These are phyloP conservation scores for Nephrotoma guestfalica DNA, from an alignment of 2,888 invertebrate species.

Conservation along the genomic window DNA sequence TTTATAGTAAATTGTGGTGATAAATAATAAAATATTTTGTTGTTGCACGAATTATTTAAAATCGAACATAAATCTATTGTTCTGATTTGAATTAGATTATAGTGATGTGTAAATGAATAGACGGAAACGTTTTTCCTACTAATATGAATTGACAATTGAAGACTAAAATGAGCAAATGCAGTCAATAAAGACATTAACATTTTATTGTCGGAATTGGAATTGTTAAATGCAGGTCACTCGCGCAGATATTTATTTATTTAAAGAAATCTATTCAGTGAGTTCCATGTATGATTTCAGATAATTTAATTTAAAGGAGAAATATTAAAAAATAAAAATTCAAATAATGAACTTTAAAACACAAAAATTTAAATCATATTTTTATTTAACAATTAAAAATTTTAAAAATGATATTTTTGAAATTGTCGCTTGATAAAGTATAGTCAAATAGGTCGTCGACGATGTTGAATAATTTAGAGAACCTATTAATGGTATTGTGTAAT, in stretches of 20 bases:
- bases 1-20: neutral
- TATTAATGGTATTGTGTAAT: too few species aligned
- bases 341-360: too few species aligned
- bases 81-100: neutral
- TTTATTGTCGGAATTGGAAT: neutral
- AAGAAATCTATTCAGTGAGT: too few species aligned
- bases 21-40: neutral
- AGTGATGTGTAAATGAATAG: neutral
- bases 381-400: too few species aligned
- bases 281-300: too few species aligned
- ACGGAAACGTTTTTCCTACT: neutral
- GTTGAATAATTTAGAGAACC: too few species aligned
- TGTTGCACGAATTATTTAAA: neutral
- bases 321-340: too few species aligned
- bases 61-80: neutral
- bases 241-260: neutral
- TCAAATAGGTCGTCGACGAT: too few species aligned
- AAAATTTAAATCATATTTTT: too few species aligned
- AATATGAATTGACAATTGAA: neutral
- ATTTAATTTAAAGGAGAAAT: too few species aligned
- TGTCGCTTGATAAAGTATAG: too few species aligned
- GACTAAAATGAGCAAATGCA: neutral
- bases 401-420: too few species aligned
- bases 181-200: neutral
- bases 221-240: neutral